Evolutionary conservation across 2,113 vertebrate species (phyloP).

Genomic region (Stomatorhinus ivindoensis): DNA sequence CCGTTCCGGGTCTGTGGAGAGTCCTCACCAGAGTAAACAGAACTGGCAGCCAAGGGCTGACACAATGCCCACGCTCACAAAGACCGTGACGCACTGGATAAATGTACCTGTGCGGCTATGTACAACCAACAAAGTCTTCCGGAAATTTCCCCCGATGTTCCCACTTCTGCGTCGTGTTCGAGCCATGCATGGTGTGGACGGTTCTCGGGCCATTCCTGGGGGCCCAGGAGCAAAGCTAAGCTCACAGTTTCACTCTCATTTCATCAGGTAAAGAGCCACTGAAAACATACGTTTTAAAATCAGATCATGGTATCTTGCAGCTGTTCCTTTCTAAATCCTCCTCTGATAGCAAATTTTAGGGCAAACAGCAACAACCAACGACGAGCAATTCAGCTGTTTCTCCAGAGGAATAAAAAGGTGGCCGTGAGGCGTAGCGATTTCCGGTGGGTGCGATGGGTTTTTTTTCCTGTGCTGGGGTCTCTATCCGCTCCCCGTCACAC

Average conservation of each 20-base stretch:
- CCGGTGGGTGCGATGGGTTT: background rate
- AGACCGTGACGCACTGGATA: background rate
- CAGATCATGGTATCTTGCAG: background rate
- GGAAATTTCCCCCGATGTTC: background rate
- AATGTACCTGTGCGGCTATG: too few species aligned
- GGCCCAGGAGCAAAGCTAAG: background rate
- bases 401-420: background rate
- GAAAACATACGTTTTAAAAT: background rate
- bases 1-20: background rate
- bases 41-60: background rate
- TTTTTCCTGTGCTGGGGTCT: background rate
- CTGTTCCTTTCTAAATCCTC: background rate
- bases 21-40: background rate
- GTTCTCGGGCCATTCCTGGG: background rate
- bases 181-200: background rate
- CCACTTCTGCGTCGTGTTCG: background rate
- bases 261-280: background rate
- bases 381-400: background rate
- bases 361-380: background rate
- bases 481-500: background rate
- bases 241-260: background rate
- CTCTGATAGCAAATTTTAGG: background rate
- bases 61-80: background rate
- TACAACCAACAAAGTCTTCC: background rate
- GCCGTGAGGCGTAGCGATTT: background rate